Percentiles rank a stretch among this genome's conserved stretches.
phyloP scores from a whole-genome alignment of 2,888 invertebrate genomes.

The Opisthograptis luteolata region DNA sequence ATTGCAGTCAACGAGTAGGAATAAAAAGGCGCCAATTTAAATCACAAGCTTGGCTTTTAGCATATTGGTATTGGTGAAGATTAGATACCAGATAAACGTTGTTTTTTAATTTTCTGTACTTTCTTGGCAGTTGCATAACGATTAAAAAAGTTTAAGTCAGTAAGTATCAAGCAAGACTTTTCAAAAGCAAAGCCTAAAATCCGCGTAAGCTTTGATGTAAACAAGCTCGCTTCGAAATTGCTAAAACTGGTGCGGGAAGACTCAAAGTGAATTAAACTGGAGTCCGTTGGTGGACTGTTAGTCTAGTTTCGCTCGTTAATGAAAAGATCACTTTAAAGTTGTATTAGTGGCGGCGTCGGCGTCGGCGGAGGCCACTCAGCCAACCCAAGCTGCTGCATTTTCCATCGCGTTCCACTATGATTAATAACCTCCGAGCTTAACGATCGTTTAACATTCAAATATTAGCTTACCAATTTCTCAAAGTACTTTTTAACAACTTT shows the following conservation, averaged over 20 bases:
- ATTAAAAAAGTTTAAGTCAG: too few relatives aligned
- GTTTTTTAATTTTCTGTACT: too few relatives aligned
- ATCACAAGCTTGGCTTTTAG: too few relatives aligned
- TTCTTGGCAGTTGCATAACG: too few relatives aligned
- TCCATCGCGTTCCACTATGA: slow-evolving; percentile 43
- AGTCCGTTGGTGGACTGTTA: slow-evolving; percentile 45
- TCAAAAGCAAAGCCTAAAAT: slow-evolving; percentile 4
- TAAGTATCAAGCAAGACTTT: too few relatives aligned
- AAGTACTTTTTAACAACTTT: slow-evolving; percentile 15
- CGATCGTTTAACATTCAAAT: slow-evolving; percentile 45
- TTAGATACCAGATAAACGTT: too few relatives aligned
- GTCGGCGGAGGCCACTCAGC: slow-evolving; percentile 28
- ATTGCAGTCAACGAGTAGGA: too few relatives aligned
- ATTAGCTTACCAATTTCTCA: slow-evolving; percentile 48
- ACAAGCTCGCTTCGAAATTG: slow-evolving; percentile 39
- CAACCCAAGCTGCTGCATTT: slow-evolving; percentile 35
- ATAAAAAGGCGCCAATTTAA: too few relatives aligned
- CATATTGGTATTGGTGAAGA: too few relatives aligned
- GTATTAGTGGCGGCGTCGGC: slow-evolving; percentile 40
- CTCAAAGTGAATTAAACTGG: slow-evolving; percentile 56
- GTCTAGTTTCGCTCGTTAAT: slow-evolving; percentile 52
- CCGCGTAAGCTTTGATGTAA: slow-evolving; percentile 35
- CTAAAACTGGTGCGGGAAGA: slow-evolving; percentile 39
- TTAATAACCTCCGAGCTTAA: slow-evolving; percentile 52
- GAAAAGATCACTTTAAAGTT: slow-evolving; percentile 59